Base-by-base conservation (phyloP, 1,140 invertebrate genomes). In the Zaprionus capensis region DNA sequence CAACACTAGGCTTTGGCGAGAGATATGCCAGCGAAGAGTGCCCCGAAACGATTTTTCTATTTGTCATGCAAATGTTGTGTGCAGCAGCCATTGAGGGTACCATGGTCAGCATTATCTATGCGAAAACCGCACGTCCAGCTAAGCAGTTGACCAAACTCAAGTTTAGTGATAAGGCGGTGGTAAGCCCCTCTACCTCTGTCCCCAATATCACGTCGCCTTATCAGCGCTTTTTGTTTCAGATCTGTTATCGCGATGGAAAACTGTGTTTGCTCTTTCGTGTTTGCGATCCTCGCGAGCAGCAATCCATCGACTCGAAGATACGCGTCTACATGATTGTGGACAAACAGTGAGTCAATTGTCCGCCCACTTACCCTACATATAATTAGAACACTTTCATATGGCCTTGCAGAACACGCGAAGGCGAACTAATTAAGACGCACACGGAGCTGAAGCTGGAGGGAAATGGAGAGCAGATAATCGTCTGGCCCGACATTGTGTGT, bases 11-110 rank as follows among this genome's bases (percentile, higher is more conserved):
- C 2, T 96, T 96, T 78, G 96, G 96, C 2, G 94, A 94, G 12
- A 94, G 97, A 58, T 96, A 95, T 91, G 97, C 97, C 1, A 98
- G 96, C 14, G 96, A 97, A 87, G 95, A 97, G 81, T 98, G 97
- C 91, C 96, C 96, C 0, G 96, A 97, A 91, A 96, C 96, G 0
- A 96, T 98, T 7, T 95, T 98, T 55, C 94, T 98, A 2, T 94
- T 95, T 80, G 94, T 95, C 11, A 77, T 94, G 61, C 94, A 95
- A 93, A 94, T 95, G 58, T 91, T 95, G 24, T 92, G 94, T 3
- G 94, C 94, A 0, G 94, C 94, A 0, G 94, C 93, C 1, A 91
- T 95, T 28, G 94, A 95, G 38, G 95, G 95, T 0, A 93, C 92
- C 15, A 91, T 95, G 59, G 92, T 94, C 17, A 94, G 94, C 86